Percentiles rank a stretch among this genome's conserved stretches.
Conservation (phyloP, 2,888 invertebrate genomes). For the Prosapia bicincta region DNA sequence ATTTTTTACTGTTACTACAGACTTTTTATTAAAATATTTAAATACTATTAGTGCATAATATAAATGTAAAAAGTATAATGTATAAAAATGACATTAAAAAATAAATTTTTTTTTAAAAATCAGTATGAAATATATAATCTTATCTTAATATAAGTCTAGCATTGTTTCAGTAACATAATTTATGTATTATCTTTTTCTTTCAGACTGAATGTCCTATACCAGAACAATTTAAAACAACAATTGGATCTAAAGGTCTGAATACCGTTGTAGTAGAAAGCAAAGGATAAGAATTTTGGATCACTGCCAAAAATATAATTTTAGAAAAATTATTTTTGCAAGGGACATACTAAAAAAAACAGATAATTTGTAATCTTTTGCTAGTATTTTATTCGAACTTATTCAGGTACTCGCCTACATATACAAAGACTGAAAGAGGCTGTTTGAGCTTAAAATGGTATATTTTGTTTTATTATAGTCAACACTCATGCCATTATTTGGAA, state of each 20-base stretch:
- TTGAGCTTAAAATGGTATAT: neutral
- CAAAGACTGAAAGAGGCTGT: neutral
- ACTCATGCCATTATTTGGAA: no score
- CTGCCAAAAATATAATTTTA: neutral
- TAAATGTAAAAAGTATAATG: no score
- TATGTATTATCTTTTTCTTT: no score
- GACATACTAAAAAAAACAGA: neutral
- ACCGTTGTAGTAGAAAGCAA: constrained; percentile 79
- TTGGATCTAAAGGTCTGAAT: constrained; percentile 61
- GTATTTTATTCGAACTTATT: neutral
- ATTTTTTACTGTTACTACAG: no score
- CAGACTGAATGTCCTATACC: constrained; percentile 91
- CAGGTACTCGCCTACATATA: neutral
- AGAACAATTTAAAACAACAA: constrained; percentile 94
- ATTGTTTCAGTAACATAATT: no score
- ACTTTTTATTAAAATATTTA: no score
- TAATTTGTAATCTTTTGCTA: neutral
- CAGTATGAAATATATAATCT: no score
- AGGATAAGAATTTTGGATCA: constrained; percentile 54
- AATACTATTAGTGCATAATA: no score
- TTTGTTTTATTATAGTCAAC: neutral
- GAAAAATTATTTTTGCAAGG: neutral
- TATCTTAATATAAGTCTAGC: no score
- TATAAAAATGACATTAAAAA: no score
- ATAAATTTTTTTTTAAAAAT: no score